Conservation (phyloP, 2,797 vertebrate species). For the Trachurus trachurus region DNA sequence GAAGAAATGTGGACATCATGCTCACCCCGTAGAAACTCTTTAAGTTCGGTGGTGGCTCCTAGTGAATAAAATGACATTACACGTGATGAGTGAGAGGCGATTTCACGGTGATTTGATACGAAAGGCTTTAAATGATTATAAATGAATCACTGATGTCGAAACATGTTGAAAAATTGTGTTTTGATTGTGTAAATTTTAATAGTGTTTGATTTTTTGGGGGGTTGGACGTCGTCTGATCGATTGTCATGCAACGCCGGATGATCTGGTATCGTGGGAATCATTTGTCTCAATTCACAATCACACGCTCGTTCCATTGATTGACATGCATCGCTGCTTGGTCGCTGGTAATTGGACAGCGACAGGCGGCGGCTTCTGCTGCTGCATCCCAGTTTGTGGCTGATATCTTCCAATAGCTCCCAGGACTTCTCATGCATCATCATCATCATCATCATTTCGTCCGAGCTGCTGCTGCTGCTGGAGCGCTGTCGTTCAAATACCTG, state of each 20-base stretch:
- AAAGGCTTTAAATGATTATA: neutral
- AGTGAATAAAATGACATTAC: constrained; percentile 57
- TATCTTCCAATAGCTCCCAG: constrained; percentile 30
- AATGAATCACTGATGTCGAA: constrained; percentile 34
- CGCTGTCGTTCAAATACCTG: constrained; percentile 32
- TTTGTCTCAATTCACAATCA: constrained; percentile 56
- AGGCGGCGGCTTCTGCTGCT: too few species aligned
- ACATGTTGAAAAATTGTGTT: neutral
- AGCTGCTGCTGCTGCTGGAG: constrained; percentile 1
- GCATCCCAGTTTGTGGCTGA: constrained; percentile 11
- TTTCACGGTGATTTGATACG: constrained; percentile 8
- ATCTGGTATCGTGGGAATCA: constrained; percentile 21
- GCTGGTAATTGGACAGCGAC: constrained; percentile 42
- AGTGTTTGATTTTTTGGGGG: constrained; percentile 46
- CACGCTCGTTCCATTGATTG: constrained; percentile 54
- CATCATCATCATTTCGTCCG: constrained; percentile 52
- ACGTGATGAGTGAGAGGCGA: constrained; percentile 43
- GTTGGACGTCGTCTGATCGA: constrained; percentile 34
- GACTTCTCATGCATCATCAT: constrained; percentile 45
- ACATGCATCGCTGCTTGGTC: constrained; percentile 44
- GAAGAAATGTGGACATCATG: constrained; percentile 29
- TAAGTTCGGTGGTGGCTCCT: constrained; percentile 73
- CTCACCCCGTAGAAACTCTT: constrained; percentile 76
- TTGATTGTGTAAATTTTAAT: constrained; percentile 33
- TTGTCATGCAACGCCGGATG: constrained; percentile 60